phyloP scores from a whole-genome alignment of 2,888 invertebrate genomes.

The Drosophila colorata region DNA sequence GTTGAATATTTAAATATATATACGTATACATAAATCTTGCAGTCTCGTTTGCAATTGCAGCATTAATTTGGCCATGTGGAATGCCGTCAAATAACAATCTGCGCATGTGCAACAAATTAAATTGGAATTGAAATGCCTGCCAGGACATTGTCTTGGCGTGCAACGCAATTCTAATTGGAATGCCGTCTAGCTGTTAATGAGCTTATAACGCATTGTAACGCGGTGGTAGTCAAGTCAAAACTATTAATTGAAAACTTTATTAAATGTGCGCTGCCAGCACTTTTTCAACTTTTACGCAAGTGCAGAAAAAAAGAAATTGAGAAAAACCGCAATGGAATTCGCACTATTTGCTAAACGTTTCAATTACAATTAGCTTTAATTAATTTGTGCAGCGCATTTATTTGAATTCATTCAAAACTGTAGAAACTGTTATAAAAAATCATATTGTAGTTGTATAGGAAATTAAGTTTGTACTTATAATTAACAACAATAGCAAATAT shows the following conservation, averaged over 20 bases:
- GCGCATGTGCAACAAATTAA: slow-evolving; percentile 35
- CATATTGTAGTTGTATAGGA: neutral
- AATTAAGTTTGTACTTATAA: slow-evolving; percentile 9
- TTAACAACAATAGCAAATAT: slow-evolving; percentile 33
- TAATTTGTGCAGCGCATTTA: slow-evolving; percentile 62
- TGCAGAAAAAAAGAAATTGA: neutral
- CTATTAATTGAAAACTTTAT: slow-evolving; percentile 18
- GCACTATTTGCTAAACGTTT: neutral
- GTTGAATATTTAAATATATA: slow-evolving; percentile 36
- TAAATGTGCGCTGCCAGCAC: slow-evolving; percentile 16
- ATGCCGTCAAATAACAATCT: slow-evolving; percentile 39
- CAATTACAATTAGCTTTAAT: slow-evolving; percentile 8
- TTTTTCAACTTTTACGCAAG: slow-evolving; percentile 21
- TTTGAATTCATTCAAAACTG: slow-evolving; percentile 37
- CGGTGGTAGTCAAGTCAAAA: slow-evolving; percentile 8
- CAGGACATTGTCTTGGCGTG: slow-evolving; percentile 24
- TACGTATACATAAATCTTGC: slow-evolving; percentile 11
- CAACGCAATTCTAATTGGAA: slow-evolving; percentile 32
- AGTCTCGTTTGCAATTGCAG: slow-evolving; percentile 29
- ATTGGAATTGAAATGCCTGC: slow-evolving; percentile 37
- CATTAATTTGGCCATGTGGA: slow-evolving; percentile 39
- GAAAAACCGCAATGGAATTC: neutral
- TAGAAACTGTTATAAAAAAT: slow-evolving; percentile 8
- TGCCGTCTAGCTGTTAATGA: slow-evolving; percentile 28
- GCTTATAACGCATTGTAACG: slow-evolving; percentile 18